Evolutionary conservation across 2,113 vertebrate genomes (phyloP), one percentile per base, ranked within the genome.

Genomic region (Pachycephala philippinensis): DNA sequence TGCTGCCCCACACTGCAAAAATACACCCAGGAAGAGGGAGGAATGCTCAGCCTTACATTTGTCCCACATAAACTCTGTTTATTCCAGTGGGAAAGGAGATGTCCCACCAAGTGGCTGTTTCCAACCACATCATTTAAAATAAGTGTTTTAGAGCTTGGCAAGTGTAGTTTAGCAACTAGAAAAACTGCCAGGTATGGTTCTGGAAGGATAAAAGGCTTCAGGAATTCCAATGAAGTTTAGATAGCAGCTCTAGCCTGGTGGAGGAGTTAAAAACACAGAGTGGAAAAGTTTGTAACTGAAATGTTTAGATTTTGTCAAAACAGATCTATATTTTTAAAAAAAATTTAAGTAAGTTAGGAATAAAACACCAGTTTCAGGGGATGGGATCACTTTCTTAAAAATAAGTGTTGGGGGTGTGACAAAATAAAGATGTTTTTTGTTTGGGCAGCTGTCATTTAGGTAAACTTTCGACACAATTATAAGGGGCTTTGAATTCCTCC

Each of bases 261-360:
- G 30, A 70, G 6, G 19, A 22, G 16, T 10, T 20, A 31, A 27
- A 50, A 66, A 11, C 22, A 49, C 3, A 6, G 10, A 31, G 27
- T 8, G 45, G 45, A 19, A 44, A 81, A 24, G 20, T 20, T 59
- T 60, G 6, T 37, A 31, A 40, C 15, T 40, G 23, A 82, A 90
- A 47, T 33, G 11, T 14, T 84, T 6, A 13, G 28, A 31, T 50
- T 35, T 33, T 54, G 13, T 50, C 27, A 23, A 68, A 70, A 66
- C 9, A 2, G 4, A 37, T 16, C 6, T 40, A 7, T 6, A 4
- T 18, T 1, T 39, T 3, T 1, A n/a, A 35, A 72, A 63, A 74
- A 47, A 13, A 42, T 23, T 85, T 28, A n/a, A 23, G 18, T 28
- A 27, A 87, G 18, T 10, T 35, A 37, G 26, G 42, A 65, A 53